Evolutionary conservation across 1,140 invertebrate genomes (phyloP).

Genomic region (Drosophila prosaltans): DNA sequence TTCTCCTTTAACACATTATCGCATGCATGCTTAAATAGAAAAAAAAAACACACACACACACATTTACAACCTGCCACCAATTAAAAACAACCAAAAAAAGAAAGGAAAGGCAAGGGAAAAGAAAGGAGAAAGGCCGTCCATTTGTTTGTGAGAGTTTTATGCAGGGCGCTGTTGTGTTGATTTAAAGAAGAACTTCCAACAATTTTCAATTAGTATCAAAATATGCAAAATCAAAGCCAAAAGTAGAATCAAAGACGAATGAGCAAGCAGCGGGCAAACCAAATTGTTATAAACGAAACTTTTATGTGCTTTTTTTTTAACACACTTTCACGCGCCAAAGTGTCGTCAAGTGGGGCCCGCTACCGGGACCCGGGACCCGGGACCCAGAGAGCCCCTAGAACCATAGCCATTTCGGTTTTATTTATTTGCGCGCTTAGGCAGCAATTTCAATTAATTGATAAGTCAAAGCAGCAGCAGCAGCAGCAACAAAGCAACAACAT

Average conservation of each 20-base stretch:
- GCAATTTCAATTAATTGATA: constrained; percentile 81
- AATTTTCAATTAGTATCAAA: constrained; percentile 48
- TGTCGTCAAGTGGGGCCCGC: constrained; percentile 31
- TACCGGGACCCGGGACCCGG: constrained; percentile 14
- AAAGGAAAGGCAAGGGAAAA: not conserved
- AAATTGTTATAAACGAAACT: constrained; percentile 29
- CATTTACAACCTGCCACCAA: constrained; percentile 54
- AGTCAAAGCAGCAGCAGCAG: constrained; percentile 50
- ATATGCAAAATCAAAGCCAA: constrained; percentile 26
- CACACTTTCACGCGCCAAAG: constrained; percentile 33
- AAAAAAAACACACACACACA: not conserved
- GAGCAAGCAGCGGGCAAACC: not conserved
- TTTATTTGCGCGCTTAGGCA: constrained; percentile 77
- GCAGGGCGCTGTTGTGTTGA: too few relatives aligned
- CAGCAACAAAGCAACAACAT: constrained; percentile 40
- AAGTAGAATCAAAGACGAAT: constrained; percentile 45
- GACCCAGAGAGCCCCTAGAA: constrained; percentile 19
- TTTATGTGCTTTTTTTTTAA: constrained; percentile 15
- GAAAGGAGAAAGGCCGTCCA: not conserved
- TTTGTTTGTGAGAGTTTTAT: too few relatives aligned
- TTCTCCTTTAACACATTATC: constrained; percentile 71
- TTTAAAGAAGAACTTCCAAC: too few relatives aligned
- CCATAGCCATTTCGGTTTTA: constrained; percentile 42
- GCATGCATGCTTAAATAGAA: constrained; percentile 45
- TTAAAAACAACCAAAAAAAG: constrained; percentile 39